phyloP scores from a whole-genome alignment of 1,140 invertebrate genomes.

The Berghia stephanieae region DNA sequence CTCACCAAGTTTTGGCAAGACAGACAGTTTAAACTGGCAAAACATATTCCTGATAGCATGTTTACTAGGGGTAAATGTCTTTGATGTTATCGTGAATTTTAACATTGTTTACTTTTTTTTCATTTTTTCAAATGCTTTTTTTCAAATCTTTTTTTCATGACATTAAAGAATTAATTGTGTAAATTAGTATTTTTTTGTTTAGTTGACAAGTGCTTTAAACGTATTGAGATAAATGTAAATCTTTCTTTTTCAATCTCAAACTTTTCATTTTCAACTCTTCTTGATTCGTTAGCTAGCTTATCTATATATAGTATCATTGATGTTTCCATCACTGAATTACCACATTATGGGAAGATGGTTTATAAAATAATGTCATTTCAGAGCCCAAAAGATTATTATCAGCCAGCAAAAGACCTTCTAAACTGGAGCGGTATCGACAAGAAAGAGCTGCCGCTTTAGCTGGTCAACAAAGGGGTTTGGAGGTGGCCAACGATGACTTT shows the following conservation, averaged over 20 bases:
- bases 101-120: not conserved
- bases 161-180: not conserved
- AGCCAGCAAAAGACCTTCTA: slow-evolving; percentile 38
- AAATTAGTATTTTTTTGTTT: not conserved
- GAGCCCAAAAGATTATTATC: slow-evolving; percentile 35
- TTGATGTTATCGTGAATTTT: not conserved
- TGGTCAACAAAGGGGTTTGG: slow-evolving; percentile 49
- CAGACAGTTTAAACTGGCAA: slow-evolving; percentile 64
- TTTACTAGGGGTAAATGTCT: slow-evolving; percentile 31
- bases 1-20: slow-evolving; percentile 62
- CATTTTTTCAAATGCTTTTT: not conserved
- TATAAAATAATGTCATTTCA: slow-evolving; percentile 20
- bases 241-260: too few species aligned
- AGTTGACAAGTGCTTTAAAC: not conserved
- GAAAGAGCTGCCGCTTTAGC: slow-evolving; percentile 49
- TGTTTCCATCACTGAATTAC: too few species aligned
- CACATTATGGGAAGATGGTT: too few species aligned
- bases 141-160: slow-evolving; percentile 2
- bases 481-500: slow-evolving; percentile 58
- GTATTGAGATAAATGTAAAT: too few species aligned
- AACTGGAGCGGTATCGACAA: slow-evolving; percentile 58
- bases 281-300: too few species aligned
- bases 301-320: too few species aligned
- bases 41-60: slow-evolving; percentile 65
- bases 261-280: too few species aligned